Evolutionary conservation across 1,140 invertebrate species (phyloP), one percentile per base, ranked within the genome.

Genomic region (Leptopilina clavipes): DNA sequence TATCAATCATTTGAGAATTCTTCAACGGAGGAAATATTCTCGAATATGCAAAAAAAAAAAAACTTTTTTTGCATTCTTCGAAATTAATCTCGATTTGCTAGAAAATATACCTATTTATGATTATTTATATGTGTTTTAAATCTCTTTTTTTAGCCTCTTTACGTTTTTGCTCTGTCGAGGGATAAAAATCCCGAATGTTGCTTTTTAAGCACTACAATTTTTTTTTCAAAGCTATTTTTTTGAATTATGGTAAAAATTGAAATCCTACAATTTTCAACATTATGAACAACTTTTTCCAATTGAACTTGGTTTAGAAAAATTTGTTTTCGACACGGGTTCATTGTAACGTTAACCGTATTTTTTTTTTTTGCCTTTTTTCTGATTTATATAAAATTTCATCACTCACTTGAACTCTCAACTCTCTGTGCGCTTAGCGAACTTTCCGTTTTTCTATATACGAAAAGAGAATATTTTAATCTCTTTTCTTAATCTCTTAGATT

Each of bases 401-500:
- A 65, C 25, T 19, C 56, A 25, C 56, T 59, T 59, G 18, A 59
- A n/a, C n/a, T n/a, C n/a, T n/a, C 14, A 31, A 65, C n/a, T 31
- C 59, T 65, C 59, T 65, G 59, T 65, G 59, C 59, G 59, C 59
- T 65, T 65, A 11, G 14, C 3, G 25, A 65, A 65, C 22, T 65
- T 65, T 65, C 59, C 25, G 11, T 59, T 11, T 25, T 10, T 12
- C 19, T 25, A 25, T 59, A 1, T 14, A 9, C 0, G 56, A 59
- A 14, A 59, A 59, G 56, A 11, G 18, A 3, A 25, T 10, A 12
- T 59, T 59, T 59, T 6, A 25, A 12, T 25, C 56, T 12, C 19
- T 59, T 59, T 25, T 22, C 79, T 83, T 81, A 80, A 74, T 80
- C 77, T 78, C 70, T 83, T 81, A 65, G 22, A 65, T 78, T 54